Evolutionary conservation across 2,113 vertebrate genomes (phyloP), one percentile per base, ranked within the genome.

Genomic region (Choloepus hoffmanni): DNA sequence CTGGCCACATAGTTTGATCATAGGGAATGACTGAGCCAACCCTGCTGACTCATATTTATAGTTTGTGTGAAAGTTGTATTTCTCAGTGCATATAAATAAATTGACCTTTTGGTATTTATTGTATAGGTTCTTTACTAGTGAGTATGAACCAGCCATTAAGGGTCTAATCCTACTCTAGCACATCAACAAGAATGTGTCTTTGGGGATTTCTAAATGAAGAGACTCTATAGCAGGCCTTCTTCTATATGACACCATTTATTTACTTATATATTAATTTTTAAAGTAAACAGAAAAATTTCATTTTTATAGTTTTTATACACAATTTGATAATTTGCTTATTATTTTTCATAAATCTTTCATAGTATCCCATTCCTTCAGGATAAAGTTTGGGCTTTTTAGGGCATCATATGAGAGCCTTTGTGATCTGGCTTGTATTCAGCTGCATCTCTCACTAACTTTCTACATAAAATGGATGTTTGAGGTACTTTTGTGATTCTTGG

Each of bases 51-150:
- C 45, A 76, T 90, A 53, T 68, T 86, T 89, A 85, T 24, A 10
- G 28, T 40, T 89, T 89, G 36, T 76, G 4, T 87, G 48, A 92
- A 58, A 65, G 30, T 82, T 90, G 8, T 67, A n/a, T 92, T 95
- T 94, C 82, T 92, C 55, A 43, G 40, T 81, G 5, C 14, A 36
- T 74, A 70, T 36, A 65, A 74, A 88, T 67, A 67, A 84, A 43
- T 78, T 30, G 16, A 70, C 43, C 23, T 4, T 65, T 86, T 65
- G 23, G 13, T 88, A 36, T 77, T 65, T 86, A 83, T n/a, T 11
- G 30, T 33, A 43, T 9, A 48, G 58, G 3, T 18, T 70, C 8
- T 73, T 89, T 90, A 40, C 48, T 70, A 55, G 10, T 68, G 73
- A 87, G 26, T 72, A 13, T 65, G 26, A 53, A 30, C 1, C 4